phyloP scores from a whole-genome alignment of 2,797 vertebrate genomes.

The Crocodylus rhombifer region DNA sequence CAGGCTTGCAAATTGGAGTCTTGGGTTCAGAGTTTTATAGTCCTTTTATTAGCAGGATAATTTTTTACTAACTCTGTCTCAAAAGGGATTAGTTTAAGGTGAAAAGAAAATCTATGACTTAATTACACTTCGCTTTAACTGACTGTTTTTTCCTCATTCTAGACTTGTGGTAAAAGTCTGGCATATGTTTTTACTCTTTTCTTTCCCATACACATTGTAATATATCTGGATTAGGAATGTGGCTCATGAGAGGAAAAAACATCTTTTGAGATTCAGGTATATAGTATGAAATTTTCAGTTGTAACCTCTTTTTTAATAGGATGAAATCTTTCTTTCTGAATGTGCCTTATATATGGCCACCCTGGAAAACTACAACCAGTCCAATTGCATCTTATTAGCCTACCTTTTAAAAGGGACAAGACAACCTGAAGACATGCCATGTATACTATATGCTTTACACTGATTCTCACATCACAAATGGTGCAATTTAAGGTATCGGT shows the following conservation, averaged over 20 bases:
- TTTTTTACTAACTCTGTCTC: neutral
- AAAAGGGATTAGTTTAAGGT: neutral
- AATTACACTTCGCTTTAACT: neutral
- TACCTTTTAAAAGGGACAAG: neutral
- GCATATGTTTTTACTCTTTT: neutral
- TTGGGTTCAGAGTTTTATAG: constrained; percentile 31
- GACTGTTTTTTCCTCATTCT: neutral
- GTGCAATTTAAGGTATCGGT: neutral
- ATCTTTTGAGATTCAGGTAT: neutral
- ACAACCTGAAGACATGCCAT: neutral
- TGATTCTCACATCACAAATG: neutral
- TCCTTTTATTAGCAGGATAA: neutral
- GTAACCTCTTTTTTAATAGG: neutral
- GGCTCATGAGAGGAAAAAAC: neutral
- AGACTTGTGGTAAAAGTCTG: neutral
- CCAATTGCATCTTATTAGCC: neutral
- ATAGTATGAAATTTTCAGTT: neutral
- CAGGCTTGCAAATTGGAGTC: constrained; percentile 1
- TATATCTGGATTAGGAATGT: neutral
- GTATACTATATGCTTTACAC: neutral
- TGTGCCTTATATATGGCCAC: neutral
- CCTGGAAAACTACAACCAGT: neutral
- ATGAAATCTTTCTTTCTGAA: neutral
- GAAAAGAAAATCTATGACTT: neutral
- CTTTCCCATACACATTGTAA: neutral